These are phyloP conservation scores for Micrastur ruficollis DNA, from an alignment of 2,797 vertebrate species.

Conservation along the genomic window DNA sequence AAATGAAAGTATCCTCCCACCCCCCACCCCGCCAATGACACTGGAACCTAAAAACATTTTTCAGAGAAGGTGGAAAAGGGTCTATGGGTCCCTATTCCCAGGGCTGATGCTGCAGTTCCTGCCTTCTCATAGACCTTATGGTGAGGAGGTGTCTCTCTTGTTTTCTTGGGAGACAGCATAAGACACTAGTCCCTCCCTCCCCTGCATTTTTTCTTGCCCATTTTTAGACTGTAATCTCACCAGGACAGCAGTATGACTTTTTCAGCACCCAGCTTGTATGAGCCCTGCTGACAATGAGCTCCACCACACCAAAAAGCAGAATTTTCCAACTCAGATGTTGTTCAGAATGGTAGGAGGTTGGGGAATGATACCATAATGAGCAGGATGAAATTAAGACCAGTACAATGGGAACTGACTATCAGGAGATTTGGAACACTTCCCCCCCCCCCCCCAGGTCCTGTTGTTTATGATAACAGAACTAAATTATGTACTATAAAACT, in stretches of 20 bases:
- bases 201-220: background rate
- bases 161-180: background rate
- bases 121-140: background rate
- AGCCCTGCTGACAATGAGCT: background rate
- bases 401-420: conserved; percentile 17
- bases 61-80: background rate
- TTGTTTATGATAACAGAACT: conserved; percentile 43
- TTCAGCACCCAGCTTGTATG: background rate
- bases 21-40: background rate
- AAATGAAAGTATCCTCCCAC: background rate
- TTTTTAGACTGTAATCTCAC: background rate
- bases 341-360: background rate
- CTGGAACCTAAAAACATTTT: background rate
- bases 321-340: background rate
- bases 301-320: background rate
- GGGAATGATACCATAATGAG: background rate
- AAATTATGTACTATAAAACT: conserved; percentile 11
- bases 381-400: background rate
- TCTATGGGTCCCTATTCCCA: background rate
- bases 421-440: background rate
- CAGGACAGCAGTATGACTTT: background rate
- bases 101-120: background rate
- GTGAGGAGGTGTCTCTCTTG: background rate
- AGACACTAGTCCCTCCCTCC: background rate
- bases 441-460: background rate